These are phyloP conservation scores for Patella caerulea DNA, from an alignment of 2,888 invertebrate genomes.

Conservation along the genomic window DNA sequence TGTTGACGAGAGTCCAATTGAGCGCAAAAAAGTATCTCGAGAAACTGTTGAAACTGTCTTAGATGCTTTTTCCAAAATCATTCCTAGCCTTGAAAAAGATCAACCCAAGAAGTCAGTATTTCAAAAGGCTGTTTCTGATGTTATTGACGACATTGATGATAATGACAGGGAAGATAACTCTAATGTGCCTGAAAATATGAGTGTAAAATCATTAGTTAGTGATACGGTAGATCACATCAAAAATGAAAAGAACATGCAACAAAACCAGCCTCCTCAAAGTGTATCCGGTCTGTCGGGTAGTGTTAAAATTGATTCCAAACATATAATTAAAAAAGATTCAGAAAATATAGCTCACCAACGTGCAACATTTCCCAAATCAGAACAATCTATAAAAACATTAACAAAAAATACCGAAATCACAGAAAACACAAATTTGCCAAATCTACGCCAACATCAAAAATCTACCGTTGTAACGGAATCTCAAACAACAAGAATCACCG, in stretches of 20 bases:
- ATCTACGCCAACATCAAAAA: background rate
- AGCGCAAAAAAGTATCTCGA: slow-evolving; percentile 30
- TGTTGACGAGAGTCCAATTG: slow-evolving; percentile 34
- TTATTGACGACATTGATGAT: slow-evolving; percentile 22
- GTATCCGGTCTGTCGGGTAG: background rate
- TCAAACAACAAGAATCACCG: background rate
- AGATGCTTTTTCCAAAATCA: slow-evolving; percentile 26
- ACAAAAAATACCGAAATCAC: background rate
- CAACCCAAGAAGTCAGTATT: slow-evolving; percentile 12
- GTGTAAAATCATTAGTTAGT: background rate
- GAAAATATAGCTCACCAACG: background rate
- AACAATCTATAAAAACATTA: background rate
- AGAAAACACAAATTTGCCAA: background rate
- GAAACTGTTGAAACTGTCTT: slow-evolving; percentile 26
- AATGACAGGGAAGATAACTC: background rate
- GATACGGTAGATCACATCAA: background rate
- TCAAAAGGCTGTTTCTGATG: slow-evolving; percentile 25
- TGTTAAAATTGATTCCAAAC: background rate
- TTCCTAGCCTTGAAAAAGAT: background rate
- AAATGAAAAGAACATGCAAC: background rate
- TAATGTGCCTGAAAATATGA: slow-evolving; percentile 10
- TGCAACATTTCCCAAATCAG: no score
- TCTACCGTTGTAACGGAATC: background rate
- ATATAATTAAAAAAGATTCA: background rate
- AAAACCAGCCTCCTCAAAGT: background rate